Conservation (phyloP, 1,140 invertebrate genomes). For the Limonius californicus region DNA sequence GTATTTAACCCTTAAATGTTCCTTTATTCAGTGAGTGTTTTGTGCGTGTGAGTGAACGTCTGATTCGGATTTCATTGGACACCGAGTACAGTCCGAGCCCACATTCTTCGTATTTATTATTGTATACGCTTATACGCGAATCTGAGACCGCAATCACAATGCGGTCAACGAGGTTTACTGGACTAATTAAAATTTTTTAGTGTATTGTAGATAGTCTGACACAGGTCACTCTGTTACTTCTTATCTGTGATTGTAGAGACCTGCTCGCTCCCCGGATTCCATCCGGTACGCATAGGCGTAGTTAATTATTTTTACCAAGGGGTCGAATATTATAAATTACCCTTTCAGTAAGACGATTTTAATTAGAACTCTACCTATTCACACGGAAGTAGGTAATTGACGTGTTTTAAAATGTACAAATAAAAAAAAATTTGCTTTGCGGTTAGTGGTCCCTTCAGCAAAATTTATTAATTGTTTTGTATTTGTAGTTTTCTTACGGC, state of each 20-base stretch:
- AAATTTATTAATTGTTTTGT: no score
- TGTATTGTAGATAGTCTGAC: slow-evolving; percentile 15
- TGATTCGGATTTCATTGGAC: slow-evolving; percentile 21
- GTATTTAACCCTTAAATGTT: slow-evolving; percentile 29
- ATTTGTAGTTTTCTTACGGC: no score
- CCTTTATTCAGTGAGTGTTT: slow-evolving; percentile 27
- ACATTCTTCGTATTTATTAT: slow-evolving; percentile 10
- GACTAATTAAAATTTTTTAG: slow-evolving; percentile 8
- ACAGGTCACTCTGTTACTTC: slow-evolving; percentile 30
- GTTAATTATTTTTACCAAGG: no score
- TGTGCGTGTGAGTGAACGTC: slow-evolving; percentile 23
- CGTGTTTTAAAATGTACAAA: no score
- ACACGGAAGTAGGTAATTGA: no score
- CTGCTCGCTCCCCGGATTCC: no score
- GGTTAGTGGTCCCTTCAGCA: no score
- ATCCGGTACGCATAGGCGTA: no score
- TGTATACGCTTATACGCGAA: background rate
- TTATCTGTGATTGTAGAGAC: slow-evolving; percentile 34
- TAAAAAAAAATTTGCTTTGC: no score
- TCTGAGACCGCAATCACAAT: background rate
- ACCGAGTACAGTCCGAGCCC: slow-evolving; percentile 20
- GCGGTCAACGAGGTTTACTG: slow-evolving; percentile 8
- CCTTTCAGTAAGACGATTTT: no score
- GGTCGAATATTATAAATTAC: no score
- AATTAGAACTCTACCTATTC: no score